Base-by-base conservation (phyloP, 2,888 invertebrate species). In the Zaprionus bogoriensis region DNA sequence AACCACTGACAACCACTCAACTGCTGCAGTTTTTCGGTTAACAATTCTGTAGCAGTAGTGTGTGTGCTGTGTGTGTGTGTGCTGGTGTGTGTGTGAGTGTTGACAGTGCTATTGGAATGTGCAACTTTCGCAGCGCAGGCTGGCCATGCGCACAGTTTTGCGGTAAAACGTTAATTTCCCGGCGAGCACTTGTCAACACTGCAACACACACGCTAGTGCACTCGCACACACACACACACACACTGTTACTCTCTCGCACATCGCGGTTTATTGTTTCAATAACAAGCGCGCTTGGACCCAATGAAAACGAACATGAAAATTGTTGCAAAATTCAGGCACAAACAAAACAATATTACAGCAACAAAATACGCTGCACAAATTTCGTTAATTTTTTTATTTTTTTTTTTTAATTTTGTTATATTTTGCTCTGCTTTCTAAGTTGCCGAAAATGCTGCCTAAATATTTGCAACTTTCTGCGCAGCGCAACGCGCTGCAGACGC, bases 111-210 rank as follows among this genome's bases (percentile, higher is more conserved):
- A 82, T 79, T 84, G 85, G 76, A 73, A 63, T 76, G 55, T 63
- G 65, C 67, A 76, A 64, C 20, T 41, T n/a, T n/a, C n/a, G n/a
- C n/a, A n/a, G 41, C 22, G 61, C 51, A 63, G 47, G 69, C 42
- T 60, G 69, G 25, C 57, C 74, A 69, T 54, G 54, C 73, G 73
- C 60, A 73, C 70, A 70, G 73, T 81, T 80, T 82, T 86, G 86
- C 73, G 82, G 82, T 86, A 67, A 77, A 86, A 86, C 84, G 84
- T 83, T 82, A 86, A 86, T 86, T 80, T 81, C 71, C 81, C 74
- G 67, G 54, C 71, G 81, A 77, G 74, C 65, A 83, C 73, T 83
- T 82, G 84, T 83, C 84, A 86, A 86, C 86, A 86, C 80, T 77
- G 83, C 67, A 81, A 30, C 46, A 36, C 52, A 46, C 47, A 20